A percentile compares a stretch with the other conserved stretches of the same genome.
phyloP scores from a whole-genome alignment of 2,113 vertebrate species.

The Eleginops maclovinus region DNA sequence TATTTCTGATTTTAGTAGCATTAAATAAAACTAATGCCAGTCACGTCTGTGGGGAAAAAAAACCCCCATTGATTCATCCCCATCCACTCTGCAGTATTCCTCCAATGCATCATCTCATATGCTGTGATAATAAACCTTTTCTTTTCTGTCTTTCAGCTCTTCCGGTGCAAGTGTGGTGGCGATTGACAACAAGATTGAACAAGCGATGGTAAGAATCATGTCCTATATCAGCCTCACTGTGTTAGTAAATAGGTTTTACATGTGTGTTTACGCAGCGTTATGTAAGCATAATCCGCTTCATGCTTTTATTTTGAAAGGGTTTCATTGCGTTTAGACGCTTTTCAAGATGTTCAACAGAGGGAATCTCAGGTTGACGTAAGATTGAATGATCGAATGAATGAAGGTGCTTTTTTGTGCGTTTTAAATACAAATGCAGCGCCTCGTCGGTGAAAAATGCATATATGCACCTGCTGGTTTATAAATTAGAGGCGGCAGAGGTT shows the following conservation, averaged over 20 bases:
- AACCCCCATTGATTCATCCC: background rate
- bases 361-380: background rate
- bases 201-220: constrained; percentile 91
- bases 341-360: fast-evolving
- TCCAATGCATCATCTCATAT: background rate
- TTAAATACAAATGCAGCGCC: background rate
- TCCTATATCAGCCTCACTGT: background rate
- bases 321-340: fast-evolving
- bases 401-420: background rate
- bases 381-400: constrained; percentile 14
- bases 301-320: background rate
- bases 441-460: background rate
- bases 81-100: background rate
- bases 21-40: background rate
- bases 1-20: background rate
- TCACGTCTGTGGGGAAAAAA: background rate
- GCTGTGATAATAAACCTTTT: background rate
- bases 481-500: constrained; percentile 12
- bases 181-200: constrained; percentile 99
- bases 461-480: constrained; percentile 45
- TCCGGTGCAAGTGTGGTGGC: constrained; percentile 96
- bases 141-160: constrained; percentile 84
- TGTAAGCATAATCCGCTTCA: constrained; percentile 25
- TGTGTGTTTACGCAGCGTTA: constrained; percentile 41
- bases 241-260: constrained; percentile 35